Conservation (phyloP, 2,113 vertebrate genomes). For the Aegithalos caudatus region DNA sequence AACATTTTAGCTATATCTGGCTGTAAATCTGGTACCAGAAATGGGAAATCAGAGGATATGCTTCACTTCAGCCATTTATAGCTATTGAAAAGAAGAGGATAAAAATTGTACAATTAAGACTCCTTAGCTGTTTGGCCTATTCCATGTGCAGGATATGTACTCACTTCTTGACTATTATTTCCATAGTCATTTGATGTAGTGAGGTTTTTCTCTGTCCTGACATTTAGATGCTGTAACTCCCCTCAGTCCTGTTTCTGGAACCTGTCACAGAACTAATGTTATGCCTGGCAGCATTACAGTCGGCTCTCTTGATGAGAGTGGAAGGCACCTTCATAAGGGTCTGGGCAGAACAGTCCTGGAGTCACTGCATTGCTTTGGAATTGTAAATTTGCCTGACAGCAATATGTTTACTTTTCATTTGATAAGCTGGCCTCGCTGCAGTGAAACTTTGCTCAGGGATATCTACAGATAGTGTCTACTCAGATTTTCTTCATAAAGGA, state of each 20-base stretch:
- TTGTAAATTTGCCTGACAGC: neutral
- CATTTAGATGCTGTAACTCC: neutral
- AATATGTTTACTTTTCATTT: neutral
- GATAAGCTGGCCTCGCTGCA: neutral
- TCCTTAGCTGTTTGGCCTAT: neutral
- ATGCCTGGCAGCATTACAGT: accelerated
- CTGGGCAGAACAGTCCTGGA: neutral
- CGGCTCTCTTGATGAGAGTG: accelerated
- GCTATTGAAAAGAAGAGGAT: neutral
- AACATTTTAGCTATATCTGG: neutral
- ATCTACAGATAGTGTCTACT: neutral
- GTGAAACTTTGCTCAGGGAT: neutral
- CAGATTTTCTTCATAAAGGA: neutral
- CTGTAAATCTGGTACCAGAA: neutral
- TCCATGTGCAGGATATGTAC: neutral
- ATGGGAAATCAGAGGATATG: neutral
- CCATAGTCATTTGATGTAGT: neutral
- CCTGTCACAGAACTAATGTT: accelerated
- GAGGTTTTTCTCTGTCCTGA: accelerated
- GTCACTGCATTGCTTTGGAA: neutral
- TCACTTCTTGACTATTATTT: neutral
- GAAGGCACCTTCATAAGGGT: neutral
- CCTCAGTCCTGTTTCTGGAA: neutral
- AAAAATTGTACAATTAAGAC: neutral
- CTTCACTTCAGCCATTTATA: neutral